Evolutionary conservation across 23 tunicate genomes (phyloP).

Genomic region (Ciona savignyi): DNA sequence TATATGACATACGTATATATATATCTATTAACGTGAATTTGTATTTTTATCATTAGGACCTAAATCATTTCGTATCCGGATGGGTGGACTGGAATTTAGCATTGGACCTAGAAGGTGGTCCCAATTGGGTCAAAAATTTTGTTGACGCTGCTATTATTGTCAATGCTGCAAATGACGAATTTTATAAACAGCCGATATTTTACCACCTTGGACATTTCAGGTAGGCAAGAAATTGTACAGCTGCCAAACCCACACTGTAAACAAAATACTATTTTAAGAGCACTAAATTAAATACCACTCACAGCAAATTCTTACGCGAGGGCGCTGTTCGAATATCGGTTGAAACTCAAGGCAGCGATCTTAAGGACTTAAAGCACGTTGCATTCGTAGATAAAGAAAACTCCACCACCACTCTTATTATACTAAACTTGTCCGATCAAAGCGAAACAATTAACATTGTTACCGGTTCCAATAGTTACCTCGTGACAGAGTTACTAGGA

Average conservation of each 20-base stretch:
- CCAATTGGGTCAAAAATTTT: conserved; percentile 86
- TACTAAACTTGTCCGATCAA: background rate
- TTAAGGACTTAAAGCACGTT: background rate
- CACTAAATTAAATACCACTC: too few relatives aligned
- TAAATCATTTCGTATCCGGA: conserved; percentile 66
- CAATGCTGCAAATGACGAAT: conserved; percentile 58
- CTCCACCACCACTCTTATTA: background rate
- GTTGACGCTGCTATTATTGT: conserved; percentile 93
- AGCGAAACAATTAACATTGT: background rate
- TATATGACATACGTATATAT: too few relatives aligned
- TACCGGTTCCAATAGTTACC: background rate
- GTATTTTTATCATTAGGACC: conserved; percentile 25
- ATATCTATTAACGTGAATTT: too few relatives aligned
- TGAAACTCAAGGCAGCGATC: background rate
- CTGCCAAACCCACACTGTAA: too few relatives aligned
- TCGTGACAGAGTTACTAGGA: background rate
- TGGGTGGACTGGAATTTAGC: conserved; percentile 97
- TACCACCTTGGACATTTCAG: conserved; percentile 96
- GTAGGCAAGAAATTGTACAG: too few relatives aligned
- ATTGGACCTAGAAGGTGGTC: conserved; percentile 77
- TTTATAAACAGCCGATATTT: conserved; percentile 91
- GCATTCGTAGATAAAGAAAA: background rate
- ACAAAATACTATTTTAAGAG: too few relatives aligned
- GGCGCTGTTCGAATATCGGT: background rate
- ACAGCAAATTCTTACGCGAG: background rate